Conservation (phyloP, 1,140 invertebrate genomes). For the Hypsibius dujardini region DNA sequence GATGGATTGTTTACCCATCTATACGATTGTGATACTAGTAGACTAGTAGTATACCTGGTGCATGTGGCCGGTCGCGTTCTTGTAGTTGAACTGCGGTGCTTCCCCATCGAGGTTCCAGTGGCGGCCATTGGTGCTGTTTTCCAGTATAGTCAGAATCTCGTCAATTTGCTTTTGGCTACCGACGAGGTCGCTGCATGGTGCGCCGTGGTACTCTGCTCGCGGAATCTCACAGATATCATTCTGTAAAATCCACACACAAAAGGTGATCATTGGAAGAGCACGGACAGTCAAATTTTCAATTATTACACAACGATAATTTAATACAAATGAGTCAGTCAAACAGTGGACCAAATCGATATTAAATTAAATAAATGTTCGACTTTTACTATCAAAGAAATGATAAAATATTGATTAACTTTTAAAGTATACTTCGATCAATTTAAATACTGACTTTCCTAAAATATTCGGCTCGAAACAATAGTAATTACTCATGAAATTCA, state of each 20-base stretch:
- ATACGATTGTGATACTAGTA: neutral
- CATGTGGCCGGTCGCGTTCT: neutral
- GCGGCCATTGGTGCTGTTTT: constrained; percentile 10
- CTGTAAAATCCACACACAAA: neutral
- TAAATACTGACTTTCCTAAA: too few relatives aligned
- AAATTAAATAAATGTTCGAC: constrained; percentile 3
- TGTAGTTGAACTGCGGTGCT: constrained; percentile 14
- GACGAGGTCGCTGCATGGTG: constrained; percentile 2
- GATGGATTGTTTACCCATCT: too few relatives aligned
- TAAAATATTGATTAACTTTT: too few relatives aligned
- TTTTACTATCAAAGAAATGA: too few relatives aligned
- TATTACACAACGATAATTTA: too few relatives aligned
- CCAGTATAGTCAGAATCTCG: constrained; percentile 1
- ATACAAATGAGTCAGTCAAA: too few relatives aligned
- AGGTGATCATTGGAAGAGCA: too few relatives aligned
- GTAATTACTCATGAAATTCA: neutral
- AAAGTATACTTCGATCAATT: too few relatives aligned
- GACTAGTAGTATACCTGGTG: neutral
- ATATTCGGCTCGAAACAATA: too few relatives aligned
- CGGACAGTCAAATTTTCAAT: too few relatives aligned
- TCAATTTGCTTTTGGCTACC: constrained; percentile 8
- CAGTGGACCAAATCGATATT: too few relatives aligned
- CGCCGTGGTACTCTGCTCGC: neutral
- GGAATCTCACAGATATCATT: constrained; percentile 15
- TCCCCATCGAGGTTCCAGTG: constrained; percentile 2